Conservation (phyloP, 2,113 vertebrate genomes). For the Ranitomeya variabilis region DNA sequence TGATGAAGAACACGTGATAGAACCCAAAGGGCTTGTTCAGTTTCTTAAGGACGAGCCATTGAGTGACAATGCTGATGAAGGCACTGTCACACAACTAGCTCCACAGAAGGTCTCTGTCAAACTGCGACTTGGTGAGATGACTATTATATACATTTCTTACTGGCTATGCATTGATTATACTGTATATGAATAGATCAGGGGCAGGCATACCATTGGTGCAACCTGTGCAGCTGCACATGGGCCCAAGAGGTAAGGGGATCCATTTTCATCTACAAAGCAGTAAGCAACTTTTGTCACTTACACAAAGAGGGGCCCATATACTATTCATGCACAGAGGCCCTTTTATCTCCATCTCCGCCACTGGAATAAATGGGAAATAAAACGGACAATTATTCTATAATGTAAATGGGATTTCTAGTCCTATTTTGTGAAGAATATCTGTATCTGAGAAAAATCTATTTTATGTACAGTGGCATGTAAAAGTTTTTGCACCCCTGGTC, state of each 20-base stretch:
- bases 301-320: too few relatives aligned
- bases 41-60: conserved; percentile 65
- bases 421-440: not conserved
- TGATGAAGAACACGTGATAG: conserved; percentile 59
- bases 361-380: too few relatives aligned
- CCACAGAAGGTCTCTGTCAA: conserved; percentile 70
- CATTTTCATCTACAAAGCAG: too few relatives aligned
- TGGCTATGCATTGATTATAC: not conserved
- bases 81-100: conserved; percentile 70
- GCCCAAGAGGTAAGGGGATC: too few relatives aligned
- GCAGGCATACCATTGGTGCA: too few relatives aligned
- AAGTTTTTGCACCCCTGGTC: too few relatives aligned
- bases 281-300: too few relatives aligned
- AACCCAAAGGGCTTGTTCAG: conserved; percentile 59
- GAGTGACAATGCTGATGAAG: conserved; percentile 57
- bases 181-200: too few relatives aligned
- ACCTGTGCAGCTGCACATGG: too few relatives aligned
- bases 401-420: not conserved
- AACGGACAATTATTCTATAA: not conserved
- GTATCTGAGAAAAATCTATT: not conserved
- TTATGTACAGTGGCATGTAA: not conserved
- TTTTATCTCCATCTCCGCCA: too few relatives aligned
- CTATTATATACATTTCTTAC: not conserved
- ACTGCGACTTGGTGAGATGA: conserved; percentile 71
- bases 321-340: too few relatives aligned